These are phyloP conservation scores for Remorina albescens DNA, from an alignment of 2,797 vertebrate genomes.

Conservation along the genomic window DNA sequence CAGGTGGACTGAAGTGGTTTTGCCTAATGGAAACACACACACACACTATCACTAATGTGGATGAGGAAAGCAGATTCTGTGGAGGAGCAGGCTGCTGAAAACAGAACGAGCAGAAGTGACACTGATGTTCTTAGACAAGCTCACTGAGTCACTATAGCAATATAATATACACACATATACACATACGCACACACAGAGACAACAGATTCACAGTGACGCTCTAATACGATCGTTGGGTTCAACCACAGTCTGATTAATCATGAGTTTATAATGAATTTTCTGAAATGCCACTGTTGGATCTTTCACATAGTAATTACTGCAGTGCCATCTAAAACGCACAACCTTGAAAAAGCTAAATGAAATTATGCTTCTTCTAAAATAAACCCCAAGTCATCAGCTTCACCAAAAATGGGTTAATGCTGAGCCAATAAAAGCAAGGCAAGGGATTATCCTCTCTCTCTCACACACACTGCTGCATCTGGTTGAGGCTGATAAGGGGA, in stretches of 20 bases:
- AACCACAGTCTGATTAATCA: slow-evolving; percentile 32
- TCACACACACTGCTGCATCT: slow-evolving; percentile 65
- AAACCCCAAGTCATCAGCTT: slow-evolving; percentile 67
- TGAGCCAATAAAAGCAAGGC: slow-evolving; percentile 70
- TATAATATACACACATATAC: slow-evolving; percentile 23
- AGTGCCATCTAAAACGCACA: slow-evolving; percentile 57
- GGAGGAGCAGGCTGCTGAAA: slow-evolving; percentile 19
- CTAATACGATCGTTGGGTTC: slow-evolving; percentile 10
- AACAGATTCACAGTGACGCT: slow-evolving; percentile 4
- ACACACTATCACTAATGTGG: slow-evolving; percentile 28
- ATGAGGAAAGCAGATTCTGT: slow-evolving; percentile 49
- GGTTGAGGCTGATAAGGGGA: slow-evolving; percentile 80
- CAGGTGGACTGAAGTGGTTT: slow-evolving; percentile 31
- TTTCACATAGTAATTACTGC: slow-evolving; percentile 59
- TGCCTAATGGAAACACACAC: slow-evolving; percentile 20
- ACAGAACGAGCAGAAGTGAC: slow-evolving; percentile 59
- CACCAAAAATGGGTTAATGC: slow-evolving; percentile 50
- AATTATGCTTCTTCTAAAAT: slow-evolving; percentile 58
- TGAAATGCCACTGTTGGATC: slow-evolving; percentile 59
- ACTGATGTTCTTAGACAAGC: slow-evolving; percentile 62
- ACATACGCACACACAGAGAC: not conserved
- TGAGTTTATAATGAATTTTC: slow-evolving; percentile 55
- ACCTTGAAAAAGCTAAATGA: slow-evolving; percentile 59
- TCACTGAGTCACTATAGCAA: slow-evolving; percentile 50
- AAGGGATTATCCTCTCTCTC: slow-evolving; percentile 68